A percentile compares a stretch with the other conserved stretches of the same genome.
Evolutionary conservation across 2,888 invertebrate genomes (phyloP).

Genomic region (Protophormia terraenovae): DNA sequence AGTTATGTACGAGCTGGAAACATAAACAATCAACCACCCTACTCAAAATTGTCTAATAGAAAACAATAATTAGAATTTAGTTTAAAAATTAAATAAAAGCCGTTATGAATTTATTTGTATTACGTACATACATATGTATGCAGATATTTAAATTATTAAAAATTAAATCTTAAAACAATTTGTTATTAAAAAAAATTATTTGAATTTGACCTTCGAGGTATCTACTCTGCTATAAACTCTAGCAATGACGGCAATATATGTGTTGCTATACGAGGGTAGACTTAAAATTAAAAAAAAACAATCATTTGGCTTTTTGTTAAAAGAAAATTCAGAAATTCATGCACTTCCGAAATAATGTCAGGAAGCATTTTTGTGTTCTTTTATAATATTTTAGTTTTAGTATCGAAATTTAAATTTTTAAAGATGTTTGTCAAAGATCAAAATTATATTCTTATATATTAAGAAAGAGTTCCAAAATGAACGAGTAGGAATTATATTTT

Average conservation of each 20-base stretch:
- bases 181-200: background rate
- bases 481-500: too few species aligned
- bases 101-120: background rate
- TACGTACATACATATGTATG: background rate
- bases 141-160: background rate
- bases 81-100: background rate
- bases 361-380: too few species aligned
- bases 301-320: background rate
- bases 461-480: too few species aligned
- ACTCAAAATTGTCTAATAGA: background rate
- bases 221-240: background rate
- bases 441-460: too few species aligned
- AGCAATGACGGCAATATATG: background rate
- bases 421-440: too few species aligned
- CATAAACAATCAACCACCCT: background rate
- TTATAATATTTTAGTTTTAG: too few species aligned
- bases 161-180: background rate
- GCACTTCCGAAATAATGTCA: too few species aligned
- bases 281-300: background rate
- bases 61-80: background rate
- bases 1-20: too few species aligned
- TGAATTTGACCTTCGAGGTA: slow-evolving; percentile 12
- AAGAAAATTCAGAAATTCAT: too few species aligned
- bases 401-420: too few species aligned
- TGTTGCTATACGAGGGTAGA: background rate